phyloP scores from a whole-genome alignment of 2,113 vertebrate species.

The Macquaria australasica region DNA sequence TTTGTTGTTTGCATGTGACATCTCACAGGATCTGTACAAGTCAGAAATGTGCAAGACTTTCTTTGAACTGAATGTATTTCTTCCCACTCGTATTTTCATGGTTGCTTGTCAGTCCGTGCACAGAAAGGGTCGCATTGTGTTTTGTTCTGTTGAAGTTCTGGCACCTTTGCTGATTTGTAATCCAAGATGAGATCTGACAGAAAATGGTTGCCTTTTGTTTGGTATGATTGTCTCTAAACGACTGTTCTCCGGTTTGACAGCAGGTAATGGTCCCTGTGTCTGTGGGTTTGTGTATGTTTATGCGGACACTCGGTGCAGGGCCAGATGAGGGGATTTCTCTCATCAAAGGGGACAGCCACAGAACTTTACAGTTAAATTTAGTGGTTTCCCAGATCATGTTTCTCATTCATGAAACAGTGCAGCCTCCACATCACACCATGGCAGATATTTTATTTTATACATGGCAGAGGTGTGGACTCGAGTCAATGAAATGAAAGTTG shows the following conservation, averaged over 20 bases:
- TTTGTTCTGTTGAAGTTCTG: not conserved
- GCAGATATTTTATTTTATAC: conserved; percentile 1
- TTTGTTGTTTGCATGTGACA: not conserved
- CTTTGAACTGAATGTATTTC: not conserved
- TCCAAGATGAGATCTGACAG: conserved; percentile 17
- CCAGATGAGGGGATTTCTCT: conserved; percentile 54
- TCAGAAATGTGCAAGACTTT: not conserved
- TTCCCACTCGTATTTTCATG: not conserved
- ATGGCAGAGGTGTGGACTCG: not conserved
- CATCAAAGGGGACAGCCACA: conserved; percentile 50
- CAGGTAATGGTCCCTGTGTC: not conserved
- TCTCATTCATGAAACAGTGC: conserved; percentile 20
- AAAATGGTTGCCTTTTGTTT: conserved; percentile 1
- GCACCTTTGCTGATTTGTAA: conserved; percentile 37
- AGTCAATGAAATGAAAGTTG: too few relatives aligned
- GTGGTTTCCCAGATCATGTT: conserved; percentile 37
- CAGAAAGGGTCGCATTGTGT: conserved; percentile 8
- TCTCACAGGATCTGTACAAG: not conserved
- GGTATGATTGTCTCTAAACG: conserved; percentile 24
- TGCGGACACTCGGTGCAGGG: conserved; percentile 2
- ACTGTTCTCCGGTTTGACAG: conserved; percentile 23
- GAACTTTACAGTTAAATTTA: conserved; percentile 28
- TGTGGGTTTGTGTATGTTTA: conserved; percentile 2
- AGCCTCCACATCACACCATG: conserved; percentile 9
- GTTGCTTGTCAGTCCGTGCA: conserved; percentile 1